Evolutionary conservation across 2,888 invertebrate species (phyloP).

Genomic region (Tanytarsus gracilentus): DNA sequence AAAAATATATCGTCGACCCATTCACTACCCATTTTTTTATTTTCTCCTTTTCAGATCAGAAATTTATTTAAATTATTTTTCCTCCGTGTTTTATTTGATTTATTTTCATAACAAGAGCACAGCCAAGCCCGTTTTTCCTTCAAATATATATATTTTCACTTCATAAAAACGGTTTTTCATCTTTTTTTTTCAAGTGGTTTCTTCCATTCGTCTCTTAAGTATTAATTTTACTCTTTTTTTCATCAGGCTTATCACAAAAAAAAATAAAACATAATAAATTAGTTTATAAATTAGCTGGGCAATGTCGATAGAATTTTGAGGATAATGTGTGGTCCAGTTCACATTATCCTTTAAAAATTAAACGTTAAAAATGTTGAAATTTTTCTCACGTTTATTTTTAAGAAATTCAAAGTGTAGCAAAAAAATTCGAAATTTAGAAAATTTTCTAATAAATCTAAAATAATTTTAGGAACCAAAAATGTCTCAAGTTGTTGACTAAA

Average conservation of each 20-base stretch:
- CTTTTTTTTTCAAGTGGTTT: background rate
- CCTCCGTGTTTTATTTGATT: too few species aligned
- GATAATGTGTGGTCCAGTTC: background rate
- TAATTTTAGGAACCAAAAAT: too few species aligned
- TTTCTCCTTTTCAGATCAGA: background rate
- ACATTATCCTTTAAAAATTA: background rate
- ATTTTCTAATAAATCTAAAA: too few species aligned
- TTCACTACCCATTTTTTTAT: background rate
- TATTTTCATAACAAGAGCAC: too few species aligned
- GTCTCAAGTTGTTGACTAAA: too few species aligned
- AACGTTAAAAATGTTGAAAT: too few species aligned
- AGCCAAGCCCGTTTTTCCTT: constrained; percentile 10
- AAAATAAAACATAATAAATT: background rate
- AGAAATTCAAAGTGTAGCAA: background rate
- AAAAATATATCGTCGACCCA: background rate
- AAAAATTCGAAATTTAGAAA: too few species aligned
- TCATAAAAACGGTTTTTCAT: constrained; percentile 1
- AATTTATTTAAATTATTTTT: background rate
- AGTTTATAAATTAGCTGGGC: background rate
- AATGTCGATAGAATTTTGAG: background rate
- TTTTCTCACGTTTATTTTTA: background rate
- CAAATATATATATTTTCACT: too few species aligned
- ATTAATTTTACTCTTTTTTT: too few species aligned
- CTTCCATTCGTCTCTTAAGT: background rate
- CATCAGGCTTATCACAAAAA: background rate